Base-by-base conservation (phyloP, 2,113 vertebrate species). In the Lepidothrix coronata region DNA sequence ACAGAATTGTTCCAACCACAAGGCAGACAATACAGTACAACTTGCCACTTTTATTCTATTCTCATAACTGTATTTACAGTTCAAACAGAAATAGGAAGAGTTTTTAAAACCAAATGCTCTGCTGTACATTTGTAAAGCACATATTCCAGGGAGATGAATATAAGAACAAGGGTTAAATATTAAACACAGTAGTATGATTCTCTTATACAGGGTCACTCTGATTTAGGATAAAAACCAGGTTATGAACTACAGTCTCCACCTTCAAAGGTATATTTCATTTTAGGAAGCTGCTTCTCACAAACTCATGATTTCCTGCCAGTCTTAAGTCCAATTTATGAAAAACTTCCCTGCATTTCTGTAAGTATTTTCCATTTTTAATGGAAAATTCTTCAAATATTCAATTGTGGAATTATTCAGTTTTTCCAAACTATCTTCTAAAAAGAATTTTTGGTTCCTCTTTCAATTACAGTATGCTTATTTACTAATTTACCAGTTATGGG, bases 1-100 rank as follows among this genome's bases (percentile, higher is more conserved):
- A 74, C 20, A 89, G 68, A 84, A 80, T 11, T 80, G 55, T 62
- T 94, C 76, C 77, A 94, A 84, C 84, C 84, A 91, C 87, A 84
- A 58, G 9, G 51, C 46, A 91, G 59, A 86, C 51, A 86, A 80
- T 37, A 59, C 43, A 85, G 52, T 25, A 79, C 20, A 91, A 75
- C 70, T 68, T 84, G 44, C 52, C 79, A 67, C n/a, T 65, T 68
- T 20, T 65, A 73, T 37, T 80, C n/a, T 49, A 37, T 31, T 85
- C 89, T 66, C 55, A 14, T 71, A 83, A 57, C 43, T 74, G 20
- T 16, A 55, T 24, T 89, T 81, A 57, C 20, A 89, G 24, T 41
- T 80, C 31, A 67, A 84, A 84, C 10, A 66, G 73, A 92, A 96
- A 48, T 8, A 57, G 4, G 28, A 77, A 13, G 6, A 46, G 13